A percentile compares a stretch with the other conserved stretches of the same genome.
phyloP scores from a whole-genome alignment of 2,113 vertebrate genomes.

The Brachyhypopomus gauderio region DNA sequence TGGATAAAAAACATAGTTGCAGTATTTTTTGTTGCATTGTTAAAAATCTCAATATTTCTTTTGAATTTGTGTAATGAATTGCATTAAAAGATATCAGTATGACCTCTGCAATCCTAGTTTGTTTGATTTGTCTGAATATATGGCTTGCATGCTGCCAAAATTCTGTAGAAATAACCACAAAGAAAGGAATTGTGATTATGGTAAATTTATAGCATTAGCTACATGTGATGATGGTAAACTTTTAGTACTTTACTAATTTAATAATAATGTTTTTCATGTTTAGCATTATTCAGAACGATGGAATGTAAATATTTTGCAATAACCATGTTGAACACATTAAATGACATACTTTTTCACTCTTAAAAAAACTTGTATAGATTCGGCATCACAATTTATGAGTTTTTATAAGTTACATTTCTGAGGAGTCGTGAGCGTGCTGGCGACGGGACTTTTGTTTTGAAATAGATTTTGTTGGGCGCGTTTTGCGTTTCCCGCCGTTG shows the following conservation, averaged over 20 bases:
- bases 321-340: not conserved
- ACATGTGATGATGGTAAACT: not conserved
- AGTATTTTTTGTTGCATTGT: not conserved
- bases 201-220: too few relatives aligned
- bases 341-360: not conserved
- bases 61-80: not conserved
- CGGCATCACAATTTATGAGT: too few relatives aligned
- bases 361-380: too few relatives aligned
- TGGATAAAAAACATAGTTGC: not conserved
- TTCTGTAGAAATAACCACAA: not conserved
- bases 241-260: not conserved
- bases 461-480: not conserved
- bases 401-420: too few relatives aligned
- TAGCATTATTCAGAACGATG: not conserved
- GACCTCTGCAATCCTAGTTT: not conserved
- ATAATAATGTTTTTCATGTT: not conserved
- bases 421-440: too few relatives aligned
- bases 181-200: too few relatives aligned
- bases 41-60: not conserved
- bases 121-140: not conserved
- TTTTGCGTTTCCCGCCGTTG: not conserved
- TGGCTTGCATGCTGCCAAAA: not conserved
- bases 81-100: constrained; percentile 3
- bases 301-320: not conserved
- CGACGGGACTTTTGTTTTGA: constrained; percentile 25